Conservation (phyloP, 35 echinoderm and acorn worm genomes). For the Apostichopus californicus region DNA sequence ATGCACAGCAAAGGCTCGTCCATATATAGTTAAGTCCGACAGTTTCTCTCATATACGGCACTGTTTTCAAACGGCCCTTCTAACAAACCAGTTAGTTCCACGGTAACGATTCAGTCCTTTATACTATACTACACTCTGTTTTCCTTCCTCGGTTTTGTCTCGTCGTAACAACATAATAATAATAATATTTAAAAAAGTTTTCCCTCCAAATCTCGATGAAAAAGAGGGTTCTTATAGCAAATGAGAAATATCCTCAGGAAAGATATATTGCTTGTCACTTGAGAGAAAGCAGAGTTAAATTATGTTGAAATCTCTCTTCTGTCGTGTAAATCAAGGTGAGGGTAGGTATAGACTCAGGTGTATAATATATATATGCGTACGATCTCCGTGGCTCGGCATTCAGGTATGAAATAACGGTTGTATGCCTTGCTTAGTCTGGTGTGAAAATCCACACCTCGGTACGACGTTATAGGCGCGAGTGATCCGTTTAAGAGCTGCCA, state of each 20-base stretch:
- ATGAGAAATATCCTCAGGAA: neutral
- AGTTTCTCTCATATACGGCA: no score
- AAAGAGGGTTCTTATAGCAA: neutral
- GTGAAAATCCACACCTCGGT: slow-evolving; percentile 42
- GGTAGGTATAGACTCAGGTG: neutral
- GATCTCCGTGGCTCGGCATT: neutral
- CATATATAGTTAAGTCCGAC: no score
- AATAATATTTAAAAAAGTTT: no score
- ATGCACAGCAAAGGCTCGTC: no score
- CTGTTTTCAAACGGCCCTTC: no score
- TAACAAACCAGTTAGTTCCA: no score
- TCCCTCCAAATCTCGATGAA: no score
- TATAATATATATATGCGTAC: neutral
- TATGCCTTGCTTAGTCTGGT: slow-evolving; percentile 26
- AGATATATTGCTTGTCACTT: neutral
- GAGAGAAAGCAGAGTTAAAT: neutral
- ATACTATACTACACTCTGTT: no score
- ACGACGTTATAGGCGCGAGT: slow-evolving; percentile 19
- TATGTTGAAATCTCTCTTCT: neutral
- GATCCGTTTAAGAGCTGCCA: slow-evolving; percentile 43
- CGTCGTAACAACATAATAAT: no score
- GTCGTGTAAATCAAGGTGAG: neutral
- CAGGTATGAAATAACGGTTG: slow-evolving; percentile 35
- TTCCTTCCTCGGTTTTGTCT: no score
- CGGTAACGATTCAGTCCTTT: no score